A percentile compares a stretch with the other conserved stretches of the same genome.
These are phyloP conservation scores for Papilio gigon DNA, from an alignment of 2,888 invertebrate species.

Conservation along the genomic window DNA sequence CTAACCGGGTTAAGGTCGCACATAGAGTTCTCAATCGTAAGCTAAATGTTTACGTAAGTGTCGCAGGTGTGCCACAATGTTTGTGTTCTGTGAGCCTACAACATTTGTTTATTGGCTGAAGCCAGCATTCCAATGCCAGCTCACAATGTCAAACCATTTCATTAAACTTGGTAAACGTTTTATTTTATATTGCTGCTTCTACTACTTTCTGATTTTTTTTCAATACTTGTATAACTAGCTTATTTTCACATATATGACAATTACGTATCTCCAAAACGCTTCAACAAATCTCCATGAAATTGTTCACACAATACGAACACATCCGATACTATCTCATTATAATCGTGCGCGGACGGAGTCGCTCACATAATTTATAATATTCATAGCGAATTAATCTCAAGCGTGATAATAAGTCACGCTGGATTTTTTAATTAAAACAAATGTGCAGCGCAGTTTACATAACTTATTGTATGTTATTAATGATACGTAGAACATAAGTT, in stretches of 20 bases:
- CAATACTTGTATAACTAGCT: no score
- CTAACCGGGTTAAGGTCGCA: constrained; percentile 45
- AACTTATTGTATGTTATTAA: no score
- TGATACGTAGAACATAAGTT: not conserved
- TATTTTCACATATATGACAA: no score
- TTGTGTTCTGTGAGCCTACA: not conserved
- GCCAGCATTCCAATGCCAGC: not conserved
- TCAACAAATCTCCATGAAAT: no score
- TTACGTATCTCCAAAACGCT: no score
- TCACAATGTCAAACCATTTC: not conserved
- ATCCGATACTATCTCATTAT: no score
- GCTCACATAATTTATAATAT: not conserved
- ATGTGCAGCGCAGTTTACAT: not conserved
- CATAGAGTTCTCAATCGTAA: constrained; percentile 40
- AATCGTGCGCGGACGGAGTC: not conserved
- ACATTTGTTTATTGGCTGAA: not conserved
- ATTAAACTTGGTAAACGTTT: no score
- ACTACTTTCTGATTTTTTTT: no score
- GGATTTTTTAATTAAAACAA: not conserved
- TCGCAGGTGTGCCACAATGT: constrained; percentile 31
- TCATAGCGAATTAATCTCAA: not conserved
- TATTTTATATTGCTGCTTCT: no score
- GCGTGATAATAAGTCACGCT: not conserved
- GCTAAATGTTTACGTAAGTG: constrained; percentile 36
- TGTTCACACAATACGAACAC: no score